phyloP scores from a whole-genome alignment of 2,797 vertebrate species.

The Hippopotamyrus pictus region DNA sequence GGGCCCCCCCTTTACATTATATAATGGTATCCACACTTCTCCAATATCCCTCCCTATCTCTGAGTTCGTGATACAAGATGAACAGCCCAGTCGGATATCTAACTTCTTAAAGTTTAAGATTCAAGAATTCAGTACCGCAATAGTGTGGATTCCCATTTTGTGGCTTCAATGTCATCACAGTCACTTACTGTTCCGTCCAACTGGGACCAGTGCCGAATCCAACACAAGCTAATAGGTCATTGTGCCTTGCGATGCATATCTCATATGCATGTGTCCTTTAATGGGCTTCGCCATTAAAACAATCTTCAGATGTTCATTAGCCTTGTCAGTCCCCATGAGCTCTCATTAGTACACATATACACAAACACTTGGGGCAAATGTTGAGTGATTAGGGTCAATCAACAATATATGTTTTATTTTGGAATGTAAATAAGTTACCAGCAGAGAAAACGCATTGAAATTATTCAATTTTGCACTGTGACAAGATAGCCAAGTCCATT shows the following conservation, averaged over 20 bases:
- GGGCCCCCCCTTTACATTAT: background rate
- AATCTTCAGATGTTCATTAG: background rate
- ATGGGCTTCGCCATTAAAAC: background rate
- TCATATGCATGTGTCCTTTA: background rate
- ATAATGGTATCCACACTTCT: background rate
- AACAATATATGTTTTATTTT: slow-evolving; percentile 6
- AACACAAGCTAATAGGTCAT: background rate
- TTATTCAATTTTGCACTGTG: slow-evolving; percentile 22
- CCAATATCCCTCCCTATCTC: background rate
- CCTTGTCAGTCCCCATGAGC: background rate
- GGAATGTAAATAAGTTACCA: background rate
- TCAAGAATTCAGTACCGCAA: background rate
- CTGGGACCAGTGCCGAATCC: background rate
- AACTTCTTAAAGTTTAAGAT: background rate
- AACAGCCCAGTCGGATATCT: background rate
- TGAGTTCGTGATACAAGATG: background rate
- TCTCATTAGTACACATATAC: background rate
- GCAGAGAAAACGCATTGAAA: slow-evolving; percentile 12
- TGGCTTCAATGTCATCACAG: background rate
- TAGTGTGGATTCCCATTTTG: background rate
- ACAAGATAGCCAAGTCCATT: slow-evolving; percentile 21
- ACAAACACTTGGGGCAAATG: background rate
- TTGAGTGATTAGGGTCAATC: slow-evolving; percentile 12
- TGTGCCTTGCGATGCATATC: background rate
- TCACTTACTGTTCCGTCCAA: background rate